Evolutionary conservation across 2,113 vertebrate genomes (phyloP), one percentile per base, ranked within the genome.

Genomic region (Coptodon rendalli): DNA sequence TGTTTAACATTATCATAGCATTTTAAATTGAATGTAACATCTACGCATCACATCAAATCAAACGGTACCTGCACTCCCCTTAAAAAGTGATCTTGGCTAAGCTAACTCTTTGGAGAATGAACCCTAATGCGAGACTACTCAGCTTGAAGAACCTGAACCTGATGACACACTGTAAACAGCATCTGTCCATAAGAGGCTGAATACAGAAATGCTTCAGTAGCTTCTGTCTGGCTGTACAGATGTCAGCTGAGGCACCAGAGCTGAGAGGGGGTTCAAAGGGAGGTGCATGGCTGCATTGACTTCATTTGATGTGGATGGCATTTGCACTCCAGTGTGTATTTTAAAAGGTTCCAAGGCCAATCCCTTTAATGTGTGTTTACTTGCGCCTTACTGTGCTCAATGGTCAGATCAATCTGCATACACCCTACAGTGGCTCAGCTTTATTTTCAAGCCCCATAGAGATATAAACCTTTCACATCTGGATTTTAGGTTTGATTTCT

Each of bases 291-390:
- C 85, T 63, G 82, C 88, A 59, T n/a, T 78, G 73, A 83, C 84
- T 78, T 89, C 90, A 90, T 91, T 95, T 95, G 91, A 95, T 94
- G 94, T 90, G 88, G 90, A 38, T 95, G 95, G 90, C 93, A 94
- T 95, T 95, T 95, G 86, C 85, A 90, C 91, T 91, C 85, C 87
- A 76, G 91, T 90, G 93, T 91, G 91, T 92, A 56, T 91, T 92
- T 90, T 89, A 85, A 92, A 94, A 90, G 85, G 89, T 89, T 91
- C 50, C 63, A 56, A 84, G 82, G 86, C 86, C 84, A 80, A 13
- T 29, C 50, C 84, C 88, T 94, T 94, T 90, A 93, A 93, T 94
- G 93, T 94, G 91, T 89, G 93, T 94, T 95, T 93, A 89, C 87
- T 80, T 83, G 83, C 59, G 7, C 91, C 81, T 91, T 48, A 86